phyloP scores from a whole-genome alignment of 2,113 vertebrate genomes.

The Oncorhynchus kisutch region DNA sequence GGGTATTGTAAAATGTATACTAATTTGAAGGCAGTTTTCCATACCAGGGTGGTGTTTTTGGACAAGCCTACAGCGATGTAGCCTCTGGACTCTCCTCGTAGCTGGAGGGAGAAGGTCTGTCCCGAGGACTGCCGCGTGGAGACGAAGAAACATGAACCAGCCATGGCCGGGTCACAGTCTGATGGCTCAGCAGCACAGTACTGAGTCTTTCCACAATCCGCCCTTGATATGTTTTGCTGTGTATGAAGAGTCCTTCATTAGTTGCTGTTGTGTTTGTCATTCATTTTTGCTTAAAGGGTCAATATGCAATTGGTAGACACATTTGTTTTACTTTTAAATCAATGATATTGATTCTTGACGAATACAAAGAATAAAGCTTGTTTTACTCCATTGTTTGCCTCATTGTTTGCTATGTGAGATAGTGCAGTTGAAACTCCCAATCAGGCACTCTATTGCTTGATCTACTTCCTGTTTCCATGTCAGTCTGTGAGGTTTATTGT shows the following conservation, averaged over 20 bases:
- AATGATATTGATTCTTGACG: no score
- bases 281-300: no score
- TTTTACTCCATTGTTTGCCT: no score
- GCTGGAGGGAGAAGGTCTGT: slow-evolving; percentile 17
- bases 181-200: slow-evolving; percentile 45
- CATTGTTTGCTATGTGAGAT: no score
- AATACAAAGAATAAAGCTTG: no score
- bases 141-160: slow-evolving; percentile 43
- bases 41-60: neutral
- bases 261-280: no score
- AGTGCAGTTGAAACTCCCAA: no score
- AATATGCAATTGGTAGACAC: no score
- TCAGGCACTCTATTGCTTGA: no score
- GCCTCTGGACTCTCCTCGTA: slow-evolving; percentile 39
- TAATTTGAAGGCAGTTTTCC: neutral
- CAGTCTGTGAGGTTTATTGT: neutral
- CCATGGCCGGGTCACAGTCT: slow-evolving; percentile 5
- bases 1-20: no score
- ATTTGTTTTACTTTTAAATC: no score
- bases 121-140: fast-evolving
- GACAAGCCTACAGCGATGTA: slow-evolving; percentile 39
- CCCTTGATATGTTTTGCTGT: neutral
- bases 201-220: fast-evolving
- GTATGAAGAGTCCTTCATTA: neutral
- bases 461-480: no score